Conservation (phyloP, 2,797 vertebrate species). For the Poecilia picta region DNA sequence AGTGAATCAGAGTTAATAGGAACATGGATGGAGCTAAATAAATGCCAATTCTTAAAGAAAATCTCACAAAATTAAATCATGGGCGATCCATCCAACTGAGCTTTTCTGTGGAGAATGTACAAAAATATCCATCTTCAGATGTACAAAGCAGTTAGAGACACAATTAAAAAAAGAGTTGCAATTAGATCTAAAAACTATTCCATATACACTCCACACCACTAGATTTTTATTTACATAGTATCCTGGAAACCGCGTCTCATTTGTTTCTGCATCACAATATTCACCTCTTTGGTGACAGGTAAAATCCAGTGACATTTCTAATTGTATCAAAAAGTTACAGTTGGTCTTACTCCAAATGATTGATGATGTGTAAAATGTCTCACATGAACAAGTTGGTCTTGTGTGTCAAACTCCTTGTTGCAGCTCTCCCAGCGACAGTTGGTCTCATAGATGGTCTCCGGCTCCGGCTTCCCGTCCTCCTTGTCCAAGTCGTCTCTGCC, state of each 20-base stretch:
- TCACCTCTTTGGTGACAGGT: neutral
- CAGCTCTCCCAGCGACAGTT: conserved; percentile 98
- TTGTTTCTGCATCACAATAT: neutral
- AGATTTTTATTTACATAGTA: neutral
- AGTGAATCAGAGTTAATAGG: neutral
- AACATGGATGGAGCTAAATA: neutral
- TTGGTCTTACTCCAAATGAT: neutral
- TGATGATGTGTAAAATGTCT: conserved; percentile 56
- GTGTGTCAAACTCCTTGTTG: conserved; percentile 95
- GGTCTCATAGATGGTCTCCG: conserved; percentile 93
- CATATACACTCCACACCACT: neutral
- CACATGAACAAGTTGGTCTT: conserved; percentile 98
- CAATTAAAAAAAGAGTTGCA: neutral
- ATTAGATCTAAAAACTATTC: neutral
- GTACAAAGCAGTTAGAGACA: neutral
- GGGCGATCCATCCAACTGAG: neutral
- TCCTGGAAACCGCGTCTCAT: neutral
- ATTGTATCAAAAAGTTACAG: neutral
- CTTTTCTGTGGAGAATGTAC: neutral
- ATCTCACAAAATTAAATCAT: neutral
- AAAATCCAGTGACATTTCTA: neutral
- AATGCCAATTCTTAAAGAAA: neutral
- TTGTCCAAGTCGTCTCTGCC: conserved; percentile 93
- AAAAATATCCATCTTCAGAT: neutral
- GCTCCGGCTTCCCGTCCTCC: conserved; percentile 93